phyloP scores from a whole-genome alignment of 2,888 invertebrate species.

The Drosophila macrospina region DNA sequence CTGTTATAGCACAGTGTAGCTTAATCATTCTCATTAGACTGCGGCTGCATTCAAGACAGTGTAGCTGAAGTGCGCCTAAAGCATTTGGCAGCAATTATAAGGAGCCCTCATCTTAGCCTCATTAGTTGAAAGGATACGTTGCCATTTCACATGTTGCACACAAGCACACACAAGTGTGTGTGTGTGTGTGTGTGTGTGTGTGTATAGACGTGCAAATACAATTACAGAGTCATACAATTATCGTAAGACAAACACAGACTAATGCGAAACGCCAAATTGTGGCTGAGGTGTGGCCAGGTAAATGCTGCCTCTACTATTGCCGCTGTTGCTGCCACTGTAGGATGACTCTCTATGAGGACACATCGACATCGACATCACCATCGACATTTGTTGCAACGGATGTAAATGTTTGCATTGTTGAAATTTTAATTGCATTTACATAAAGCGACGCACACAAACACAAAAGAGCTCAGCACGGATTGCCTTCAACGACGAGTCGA shows the following conservation, averaged over 20 bases:
- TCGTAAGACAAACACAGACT: conserved; percentile 73
- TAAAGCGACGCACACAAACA: conserved; percentile 69
- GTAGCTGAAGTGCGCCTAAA: conserved; percentile 36
- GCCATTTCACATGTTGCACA: conserved; percentile 41
- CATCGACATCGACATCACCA: conserved; percentile 33
- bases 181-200: neutral
- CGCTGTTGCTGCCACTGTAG: conserved; percentile 24
- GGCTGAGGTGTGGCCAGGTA: conserved; percentile 67
- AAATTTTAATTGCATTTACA: conserved; percentile 83
- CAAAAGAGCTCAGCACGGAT: conserved; percentile 6
- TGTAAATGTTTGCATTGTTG: conserved; percentile 83
- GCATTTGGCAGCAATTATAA: conserved; percentile 59
- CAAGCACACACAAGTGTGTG: conserved; percentile 7
- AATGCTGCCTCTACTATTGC: conserved; percentile 38
- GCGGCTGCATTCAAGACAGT: conserved; percentile 7
- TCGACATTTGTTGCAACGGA: conserved; percentile 80
- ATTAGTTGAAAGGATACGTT: conserved; percentile 66
- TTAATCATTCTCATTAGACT: conserved; percentile 48
- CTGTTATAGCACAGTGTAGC: conserved; percentile 10
- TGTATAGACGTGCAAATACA: conserved; percentile 60
- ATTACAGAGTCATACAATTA: conserved; percentile 79
- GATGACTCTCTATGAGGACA: conserved; percentile 62
- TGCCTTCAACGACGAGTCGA: neutral
- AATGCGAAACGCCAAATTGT: conserved; percentile 76
- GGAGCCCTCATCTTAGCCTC: conserved; percentile 52